Conservation (phyloP, 2,113 vertebrate genomes). For the Laticauda colubrina region DNA sequence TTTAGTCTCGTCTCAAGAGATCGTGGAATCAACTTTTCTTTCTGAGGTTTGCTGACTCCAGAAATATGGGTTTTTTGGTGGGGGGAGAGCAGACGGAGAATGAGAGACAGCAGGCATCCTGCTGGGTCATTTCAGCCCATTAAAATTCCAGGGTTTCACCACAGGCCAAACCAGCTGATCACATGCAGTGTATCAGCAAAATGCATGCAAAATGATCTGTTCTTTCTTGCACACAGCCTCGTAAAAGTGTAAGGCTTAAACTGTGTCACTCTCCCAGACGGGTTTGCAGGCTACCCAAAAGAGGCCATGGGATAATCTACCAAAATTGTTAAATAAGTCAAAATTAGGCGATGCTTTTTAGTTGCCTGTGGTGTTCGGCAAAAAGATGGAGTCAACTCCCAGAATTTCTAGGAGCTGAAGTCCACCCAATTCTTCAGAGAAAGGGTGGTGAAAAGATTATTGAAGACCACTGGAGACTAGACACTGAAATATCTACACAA, state of each 20-base stretch:
- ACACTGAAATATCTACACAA: not conserved
- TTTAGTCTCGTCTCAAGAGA: constrained; percentile 25
- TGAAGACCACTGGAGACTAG: not conserved
- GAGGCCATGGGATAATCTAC: not conserved
- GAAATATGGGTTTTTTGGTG: not conserved
- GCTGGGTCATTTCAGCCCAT: constrained; percentile 48
- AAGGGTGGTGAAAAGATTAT: not conserved
- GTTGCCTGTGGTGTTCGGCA: not conserved
- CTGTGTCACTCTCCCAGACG: not conserved
- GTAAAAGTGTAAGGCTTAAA: not conserved
- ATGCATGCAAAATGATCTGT: not conserved
- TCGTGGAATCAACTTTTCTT: constrained; percentile 20
- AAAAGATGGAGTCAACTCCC: not conserved
- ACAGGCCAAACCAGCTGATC: constrained; percentile 4
- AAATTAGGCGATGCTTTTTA: not conserved
- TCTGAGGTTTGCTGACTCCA: constrained; percentile 30
- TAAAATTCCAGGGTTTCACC: constrained; percentile 49
- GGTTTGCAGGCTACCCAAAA: not conserved
- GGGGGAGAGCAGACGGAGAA: not conserved
- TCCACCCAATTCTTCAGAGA: not conserved
- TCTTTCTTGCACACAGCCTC: not conserved
- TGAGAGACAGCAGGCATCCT: not conserved
- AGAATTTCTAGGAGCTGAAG: not conserved
- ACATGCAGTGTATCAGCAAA: not conserved
- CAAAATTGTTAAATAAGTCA: not conserved